Evolutionary conservation across 2,888 invertebrate genomes (phyloP).

Genomic region (Limulus polyphemus): DNA sequence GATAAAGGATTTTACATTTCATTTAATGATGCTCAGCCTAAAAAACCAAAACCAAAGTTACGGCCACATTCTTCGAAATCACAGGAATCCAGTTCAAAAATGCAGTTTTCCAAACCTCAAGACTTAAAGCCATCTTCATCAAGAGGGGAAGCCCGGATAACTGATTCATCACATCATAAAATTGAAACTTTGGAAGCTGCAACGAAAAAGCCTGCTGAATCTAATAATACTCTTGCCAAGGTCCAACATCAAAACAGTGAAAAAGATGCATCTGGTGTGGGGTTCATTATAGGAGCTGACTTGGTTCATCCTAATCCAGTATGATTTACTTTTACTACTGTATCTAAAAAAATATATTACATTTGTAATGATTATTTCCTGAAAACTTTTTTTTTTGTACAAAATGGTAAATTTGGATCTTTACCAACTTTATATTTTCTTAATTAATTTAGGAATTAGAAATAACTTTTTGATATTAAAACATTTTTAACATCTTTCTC

Average conservation of each 20-base stretch:
- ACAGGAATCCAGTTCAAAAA: background rate
- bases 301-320: constrained; percentile 54
- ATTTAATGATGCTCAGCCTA: constrained; percentile 14
- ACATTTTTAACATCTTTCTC: too few relatives aligned
- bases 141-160: background rate
- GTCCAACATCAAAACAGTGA: too few relatives aligned
- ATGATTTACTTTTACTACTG: constrained; percentile 22
- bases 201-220: background rate
- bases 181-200: too few relatives aligned
- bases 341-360: background rate
- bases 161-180: too few relatives aligned
- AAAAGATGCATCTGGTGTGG: constrained; percentile 29
- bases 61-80: constrained; percentile 4
- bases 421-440: too few relatives aligned
- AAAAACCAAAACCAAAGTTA: constrained; percentile 11
- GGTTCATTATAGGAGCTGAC: constrained; percentile 52
- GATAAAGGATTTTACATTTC: constrained; percentile 17
- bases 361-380: too few relatives aligned
- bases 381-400: too few relatives aligned
- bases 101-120: background rate
- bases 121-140: background rate
- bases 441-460: too few relatives aligned
- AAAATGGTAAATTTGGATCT: too few relatives aligned
- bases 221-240: background rate
- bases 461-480: too few relatives aligned